Evolutionary conservation across 2,888 invertebrate species (phyloP), one percentile per base, ranked within the genome.

Genomic region (Oegoconia quadripuncta): DNA sequence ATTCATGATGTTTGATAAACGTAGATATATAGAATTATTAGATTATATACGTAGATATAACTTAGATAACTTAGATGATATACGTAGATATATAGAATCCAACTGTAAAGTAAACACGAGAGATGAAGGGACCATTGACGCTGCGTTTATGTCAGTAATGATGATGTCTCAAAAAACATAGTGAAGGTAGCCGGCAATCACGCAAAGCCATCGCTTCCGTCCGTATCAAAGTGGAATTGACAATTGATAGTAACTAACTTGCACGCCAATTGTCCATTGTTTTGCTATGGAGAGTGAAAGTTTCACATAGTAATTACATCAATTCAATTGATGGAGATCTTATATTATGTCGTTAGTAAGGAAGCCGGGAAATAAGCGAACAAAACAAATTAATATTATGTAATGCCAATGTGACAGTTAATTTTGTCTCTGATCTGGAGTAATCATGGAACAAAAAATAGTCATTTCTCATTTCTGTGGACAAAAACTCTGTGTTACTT

Each of bases 241-340:
- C 36, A 14, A 40, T 34, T 41, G 41, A 41, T 37, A 37, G 18
- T 20, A n/a, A 29, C 31, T 17, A 51, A 54, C 55, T 42, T 39
- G 41, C 64, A 65, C 65, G 61, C 60, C 44, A 25, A 63, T 43
- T 43, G 41, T 45, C 51, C 42, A 69, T 71, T 71, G 70, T 72
- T 60, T 47, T 40, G 26, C 32, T 46, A 46, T 41, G 44, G 46
- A 49, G 37, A 52, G 66, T 46, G 68, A 72, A 73, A 73, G 69
- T 71, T 71, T 69, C 64, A 52, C 73, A 70, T 47, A 36, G 41
- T 53, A 55, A 55, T 63, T 56, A 58, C 49, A 62, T 54, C 46
- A 49, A 52, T 30, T 35, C 22, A 16, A 59, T 58, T 49, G 59
- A 60, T 58, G 55, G 55, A 27, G 31, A 32, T 17, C 11, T 27